phyloP scores from a whole-genome alignment of 2,113 vertebrate genomes.

The Tychaedon coryphoeus region DNA sequence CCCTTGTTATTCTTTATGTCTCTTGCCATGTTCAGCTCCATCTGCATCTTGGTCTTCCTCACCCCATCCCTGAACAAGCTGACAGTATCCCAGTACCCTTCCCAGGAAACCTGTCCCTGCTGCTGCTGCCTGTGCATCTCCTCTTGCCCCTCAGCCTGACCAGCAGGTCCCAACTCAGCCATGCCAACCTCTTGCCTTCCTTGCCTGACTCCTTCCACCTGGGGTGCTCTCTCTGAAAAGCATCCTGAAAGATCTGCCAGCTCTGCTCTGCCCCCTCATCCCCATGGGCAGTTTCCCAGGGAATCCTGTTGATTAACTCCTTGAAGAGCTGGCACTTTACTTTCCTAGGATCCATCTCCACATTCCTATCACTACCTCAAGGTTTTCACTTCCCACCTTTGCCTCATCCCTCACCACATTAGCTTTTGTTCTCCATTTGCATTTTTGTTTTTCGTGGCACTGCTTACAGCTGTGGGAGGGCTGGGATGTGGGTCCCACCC shows the following conservation, averaged over 20 bases:
- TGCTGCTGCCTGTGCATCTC: background rate
- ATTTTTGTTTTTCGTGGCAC: background rate
- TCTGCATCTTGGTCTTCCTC: background rate
- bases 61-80: background rate
- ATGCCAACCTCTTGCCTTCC: background rate
- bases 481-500: background rate
- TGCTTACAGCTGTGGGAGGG: background rate
- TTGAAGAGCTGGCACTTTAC: background rate
- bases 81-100: background rate
- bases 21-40: background rate
- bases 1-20: background rate
- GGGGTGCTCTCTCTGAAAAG: background rate
- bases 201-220: background rate
- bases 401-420: background rate
- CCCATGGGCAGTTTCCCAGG: background rate
- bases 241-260: background rate
- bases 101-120: background rate
- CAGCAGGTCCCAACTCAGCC: background rate
- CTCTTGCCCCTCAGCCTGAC: background rate
- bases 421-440: background rate
- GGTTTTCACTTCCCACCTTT: background rate
- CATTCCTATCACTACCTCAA: constrained; percentile 43
- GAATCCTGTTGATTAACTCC: background rate
- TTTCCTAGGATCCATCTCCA: background rate
- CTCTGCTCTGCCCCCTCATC: background rate